phyloP scores from a whole-genome alignment of 2,113 vertebrate species.

The Origma solitaria region DNA sequence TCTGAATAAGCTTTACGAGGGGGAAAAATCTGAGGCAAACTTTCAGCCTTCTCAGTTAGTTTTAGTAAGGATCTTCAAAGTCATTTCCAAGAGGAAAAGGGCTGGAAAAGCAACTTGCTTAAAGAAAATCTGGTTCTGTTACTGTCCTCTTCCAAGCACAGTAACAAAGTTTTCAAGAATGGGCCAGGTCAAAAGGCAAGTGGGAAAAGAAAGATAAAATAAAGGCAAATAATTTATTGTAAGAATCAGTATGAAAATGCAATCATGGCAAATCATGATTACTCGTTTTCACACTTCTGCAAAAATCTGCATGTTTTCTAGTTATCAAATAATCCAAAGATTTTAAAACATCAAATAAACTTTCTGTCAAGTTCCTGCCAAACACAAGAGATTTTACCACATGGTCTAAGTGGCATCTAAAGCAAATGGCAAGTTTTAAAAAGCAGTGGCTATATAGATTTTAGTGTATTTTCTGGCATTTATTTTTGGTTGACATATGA shows the following conservation, averaged over 20 bases:
- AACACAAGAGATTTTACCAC: background rate
- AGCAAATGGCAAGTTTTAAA: background rate
- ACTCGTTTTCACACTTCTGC: background rate
- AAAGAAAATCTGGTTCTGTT: background rate
- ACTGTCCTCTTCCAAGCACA: background rate
- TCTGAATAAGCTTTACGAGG: background rate
- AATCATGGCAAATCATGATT: background rate
- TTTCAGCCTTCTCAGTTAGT: background rate
- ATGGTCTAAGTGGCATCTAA: background rate
- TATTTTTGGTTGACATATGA: background rate
- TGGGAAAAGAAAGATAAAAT: background rate
- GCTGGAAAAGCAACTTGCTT: background rate
- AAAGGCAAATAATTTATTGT: background rate
- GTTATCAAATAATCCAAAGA: background rate
- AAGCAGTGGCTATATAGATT: background rate
- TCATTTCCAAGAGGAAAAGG: background rate
- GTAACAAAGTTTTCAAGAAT: background rate
- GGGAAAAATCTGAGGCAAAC: background rate
- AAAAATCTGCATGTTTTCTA: background rate
- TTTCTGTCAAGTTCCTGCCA: background rate
- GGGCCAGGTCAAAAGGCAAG: background rate
- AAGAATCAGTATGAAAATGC: background rate
- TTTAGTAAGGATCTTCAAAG: conserved; percentile 8
- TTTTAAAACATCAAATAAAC: background rate
- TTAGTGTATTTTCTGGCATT: background rate